Conservation (phyloP, 2,113 vertebrate genomes). For the Tursiops truncatus region DNA sequence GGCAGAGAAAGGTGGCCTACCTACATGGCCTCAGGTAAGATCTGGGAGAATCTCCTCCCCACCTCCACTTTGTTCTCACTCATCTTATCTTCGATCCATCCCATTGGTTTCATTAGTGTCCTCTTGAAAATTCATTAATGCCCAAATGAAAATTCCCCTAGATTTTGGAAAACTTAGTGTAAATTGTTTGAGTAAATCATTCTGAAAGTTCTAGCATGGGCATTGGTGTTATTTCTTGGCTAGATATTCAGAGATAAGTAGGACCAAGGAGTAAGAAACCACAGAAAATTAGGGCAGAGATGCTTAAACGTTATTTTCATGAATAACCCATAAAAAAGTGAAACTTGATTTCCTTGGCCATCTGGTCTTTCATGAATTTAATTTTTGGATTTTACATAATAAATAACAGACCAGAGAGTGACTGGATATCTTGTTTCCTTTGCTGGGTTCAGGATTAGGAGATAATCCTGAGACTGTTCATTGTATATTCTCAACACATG, state of each 20-base stretch:
- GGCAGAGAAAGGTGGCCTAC: not conserved
- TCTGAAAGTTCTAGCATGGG: not conserved
- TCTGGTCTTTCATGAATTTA: conserved; percentile 28
- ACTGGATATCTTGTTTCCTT: conserved; percentile 58
- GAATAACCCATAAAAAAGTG: conserved; percentile 18
- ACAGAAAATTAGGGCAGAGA: conserved; percentile 40
- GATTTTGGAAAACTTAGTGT: conserved; percentile 20
- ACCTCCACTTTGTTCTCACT: not conserved
- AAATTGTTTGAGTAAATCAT: not conserved
- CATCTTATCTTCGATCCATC: not conserved
- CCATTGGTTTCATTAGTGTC: not conserved
- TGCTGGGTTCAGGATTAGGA: conserved; percentile 51
- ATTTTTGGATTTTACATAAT: conserved; percentile 46
- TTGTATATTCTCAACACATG: conserved; percentile 39
- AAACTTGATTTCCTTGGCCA: conserved; percentile 44
- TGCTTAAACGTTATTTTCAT: conserved; percentile 11
- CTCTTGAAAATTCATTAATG: not conserved
- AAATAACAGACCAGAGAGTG: conserved; percentile 32
- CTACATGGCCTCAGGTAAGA: not conserved
- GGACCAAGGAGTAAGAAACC: not conserved
- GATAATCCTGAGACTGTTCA: conserved; percentile 30
- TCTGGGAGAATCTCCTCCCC: not conserved
- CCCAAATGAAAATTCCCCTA: not conserved
- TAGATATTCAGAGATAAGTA: conserved; percentile 16
- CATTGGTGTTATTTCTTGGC: not conserved